Conservation (phyloP, 1,140 invertebrate genomes). For the Drosophila seguyi region DNA sequence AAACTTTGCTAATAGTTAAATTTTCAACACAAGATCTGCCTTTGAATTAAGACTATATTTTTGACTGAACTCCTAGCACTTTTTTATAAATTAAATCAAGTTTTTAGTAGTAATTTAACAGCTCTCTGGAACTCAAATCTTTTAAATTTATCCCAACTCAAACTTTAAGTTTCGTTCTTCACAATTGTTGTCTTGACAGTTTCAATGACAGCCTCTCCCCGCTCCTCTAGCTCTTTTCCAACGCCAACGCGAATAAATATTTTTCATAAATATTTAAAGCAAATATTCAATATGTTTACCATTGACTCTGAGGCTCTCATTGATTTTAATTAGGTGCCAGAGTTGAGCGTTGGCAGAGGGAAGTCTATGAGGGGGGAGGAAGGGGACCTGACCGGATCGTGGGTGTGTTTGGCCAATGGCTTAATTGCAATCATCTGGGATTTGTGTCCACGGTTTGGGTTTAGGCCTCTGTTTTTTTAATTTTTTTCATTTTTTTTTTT, state of each 20-base stretch:
- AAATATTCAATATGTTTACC: constrained; percentile 40
- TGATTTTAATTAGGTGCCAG: constrained; percentile 62
- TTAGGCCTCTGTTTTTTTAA: constrained; percentile 6
- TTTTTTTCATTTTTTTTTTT: too few relatives aligned
- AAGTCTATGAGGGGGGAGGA: not conserved
- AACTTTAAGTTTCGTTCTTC: not conserved
- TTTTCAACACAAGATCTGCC: too few relatives aligned
- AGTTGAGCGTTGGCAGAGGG: constrained; percentile 3
- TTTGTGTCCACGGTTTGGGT: constrained; percentile 11
- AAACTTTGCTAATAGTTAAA: not conserved
- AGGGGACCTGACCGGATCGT: constrained; percentile 56
- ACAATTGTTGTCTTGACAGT: not conserved
- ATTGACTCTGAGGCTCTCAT: constrained; percentile 8
- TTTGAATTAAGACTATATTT: too few relatives aligned
- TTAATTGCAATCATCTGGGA: constrained; percentile 29
- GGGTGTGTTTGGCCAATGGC: constrained; percentile 48
- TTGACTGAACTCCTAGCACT: too few relatives aligned
- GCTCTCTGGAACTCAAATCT: not conserved
- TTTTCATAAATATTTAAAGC: constrained; percentile 61
- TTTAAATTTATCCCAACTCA: not conserved
- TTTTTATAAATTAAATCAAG: too few relatives aligned
- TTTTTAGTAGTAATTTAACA: not conserved
- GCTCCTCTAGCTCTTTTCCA: not conserved
- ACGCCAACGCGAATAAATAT: constrained; percentile 40
- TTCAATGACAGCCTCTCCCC: constrained; percentile 7